Evolutionary conservation across 1,140 invertebrate species (phyloP), one percentile per base, ranked within the genome.

Genomic region (Drosophila pseudoananassae): DNA sequence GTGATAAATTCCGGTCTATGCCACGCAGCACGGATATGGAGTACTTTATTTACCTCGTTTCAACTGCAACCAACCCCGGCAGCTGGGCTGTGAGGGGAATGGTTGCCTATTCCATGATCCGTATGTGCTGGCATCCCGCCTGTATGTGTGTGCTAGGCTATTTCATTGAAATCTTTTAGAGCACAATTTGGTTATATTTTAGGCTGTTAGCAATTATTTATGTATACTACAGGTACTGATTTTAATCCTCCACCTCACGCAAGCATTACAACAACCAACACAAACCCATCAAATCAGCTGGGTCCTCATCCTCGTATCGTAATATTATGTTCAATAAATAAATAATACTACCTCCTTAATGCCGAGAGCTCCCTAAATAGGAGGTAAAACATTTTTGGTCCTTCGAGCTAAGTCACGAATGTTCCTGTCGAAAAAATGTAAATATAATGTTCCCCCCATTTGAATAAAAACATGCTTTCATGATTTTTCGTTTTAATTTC

Each of bases 141-240:
- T 61, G 49, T 33, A 53, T 72, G 63, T 53, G 60, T 59, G 69
- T 50, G 49, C 38, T 31, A 17, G 55, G 56, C 38, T 15, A 50
- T 66, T 49, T 51, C 36, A 17, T 23, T 27, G 23, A 36, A 33
- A 36, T 15, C 45, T 15, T 40, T 31, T 20, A 14, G 7, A 49
- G 29, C 10, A 17, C 23, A 38, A 40, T 63, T 73, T 31, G 31
- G 27, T 14, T 36, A 36, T 45, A 38, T 63, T 74, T 73, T 75
- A 75, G 59, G 46, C 53, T 74, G 52, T 75, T 75, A 75, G 71
- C 56, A 74, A 56, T 75, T 75, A 75, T 75, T 75, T 75, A 74
- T 74, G 58, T 74, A 47, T 47, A 23, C 46, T 47, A 23, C 46
- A 57, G 12, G 15, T 8, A 23, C 29, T 25, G 40, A 23, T 75